A percentile compares a stretch with the other conserved stretches of the same genome.
phyloP scores from a whole-genome alignment of 1,140 invertebrate species.

The Polypedilum vanderplanki region DNA sequence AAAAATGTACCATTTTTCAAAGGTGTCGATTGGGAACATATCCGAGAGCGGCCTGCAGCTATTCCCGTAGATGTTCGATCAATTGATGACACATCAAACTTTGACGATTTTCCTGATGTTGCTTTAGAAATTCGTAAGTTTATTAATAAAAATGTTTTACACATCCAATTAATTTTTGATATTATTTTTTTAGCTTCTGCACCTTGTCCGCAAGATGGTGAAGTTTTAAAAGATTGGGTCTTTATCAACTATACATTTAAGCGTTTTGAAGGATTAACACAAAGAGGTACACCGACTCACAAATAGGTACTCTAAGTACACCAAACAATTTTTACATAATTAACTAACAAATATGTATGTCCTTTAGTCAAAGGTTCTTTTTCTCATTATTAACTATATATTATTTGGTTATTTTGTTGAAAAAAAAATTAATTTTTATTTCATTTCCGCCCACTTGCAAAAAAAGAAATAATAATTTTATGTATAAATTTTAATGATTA shows the following conservation, averaged over 20 bases:
- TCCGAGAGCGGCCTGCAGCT: constrained; percentile 92
- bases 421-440: not conserved
- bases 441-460: not conserved
- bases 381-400: not conserved
- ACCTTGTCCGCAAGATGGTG: constrained; percentile 71
- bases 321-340: not conserved
- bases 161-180: constrained; percentile 30
- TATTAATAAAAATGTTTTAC: constrained; percentile 25
- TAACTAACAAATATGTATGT: not conserved
- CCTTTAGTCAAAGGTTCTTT: constrained; percentile 4
- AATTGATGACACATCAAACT: constrained; percentile 98
- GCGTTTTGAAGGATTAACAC: constrained; percentile 92
- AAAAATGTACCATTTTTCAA: constrained; percentile 81
- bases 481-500: not conserved
- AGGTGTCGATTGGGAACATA: constrained; percentile 94
- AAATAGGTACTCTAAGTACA: constrained; percentile 11
- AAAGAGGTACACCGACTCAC: constrained; percentile 63
- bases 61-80: constrained; percentile 91
- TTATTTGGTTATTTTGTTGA: not conserved
- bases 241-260: constrained; percentile 99
- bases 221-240: constrained; percentile 94
- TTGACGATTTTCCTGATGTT: constrained; percentile 99
- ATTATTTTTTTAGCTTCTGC: constrained; percentile 64
- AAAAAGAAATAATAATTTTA: not conserved
- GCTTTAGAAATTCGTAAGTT: constrained; percentile 96